Base-by-base conservation (phyloP, 2,888 invertebrate genomes). In the Lasioglossum marginatum region DNA sequence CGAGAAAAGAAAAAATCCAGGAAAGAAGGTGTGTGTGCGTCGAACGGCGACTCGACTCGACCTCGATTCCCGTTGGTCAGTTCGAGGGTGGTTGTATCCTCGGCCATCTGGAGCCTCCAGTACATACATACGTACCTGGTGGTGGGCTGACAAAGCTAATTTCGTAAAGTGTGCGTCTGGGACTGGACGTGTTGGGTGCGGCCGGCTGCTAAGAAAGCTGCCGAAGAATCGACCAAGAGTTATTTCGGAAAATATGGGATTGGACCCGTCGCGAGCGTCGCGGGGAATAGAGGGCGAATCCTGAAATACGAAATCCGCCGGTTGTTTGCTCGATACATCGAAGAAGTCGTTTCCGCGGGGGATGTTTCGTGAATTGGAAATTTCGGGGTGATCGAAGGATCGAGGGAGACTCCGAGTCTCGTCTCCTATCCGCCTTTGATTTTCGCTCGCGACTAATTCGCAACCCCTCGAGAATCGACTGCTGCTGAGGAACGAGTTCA, bases 141-240 rank as follows among this genome's bases (percentile, higher is more conserved):
- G 88, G 90, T 89, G 80, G 83, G 93, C 93, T 93, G 93, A 93
- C 93, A 88, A 92, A 92, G 93, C 91, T 92, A 92, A 92, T 94
- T 92, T 93, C 87, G 88, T 82, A 87, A 92, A 93, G 92, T 91
- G 91, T 89, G 88, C 92, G 90, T 90, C 87, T 91, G 92, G 92
- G 92, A 92, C 84, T 79, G 82, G 77, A 89, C 87, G 91, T 90
- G 90, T 87, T 90, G 91, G 89, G 83, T 80, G 52, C 19, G 72
- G 23, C 75, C 72, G 63, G 57, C 63, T 66, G 63, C 31, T 79
- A 71, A 79, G 52, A 68, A 77, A 34, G 76, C 52, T 31, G n/a
- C 4, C 14, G 10, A 23, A 31, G 19, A 6, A 27, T 27, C 1
- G 1, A 27, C 68, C 14, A 48, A 43, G 63, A 77, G 75, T 86